These are phyloP conservation scores for Perognathus longimembris DNA, from an alignment of 2,113 vertebrate genomes.

Conservation along the genomic window DNA sequence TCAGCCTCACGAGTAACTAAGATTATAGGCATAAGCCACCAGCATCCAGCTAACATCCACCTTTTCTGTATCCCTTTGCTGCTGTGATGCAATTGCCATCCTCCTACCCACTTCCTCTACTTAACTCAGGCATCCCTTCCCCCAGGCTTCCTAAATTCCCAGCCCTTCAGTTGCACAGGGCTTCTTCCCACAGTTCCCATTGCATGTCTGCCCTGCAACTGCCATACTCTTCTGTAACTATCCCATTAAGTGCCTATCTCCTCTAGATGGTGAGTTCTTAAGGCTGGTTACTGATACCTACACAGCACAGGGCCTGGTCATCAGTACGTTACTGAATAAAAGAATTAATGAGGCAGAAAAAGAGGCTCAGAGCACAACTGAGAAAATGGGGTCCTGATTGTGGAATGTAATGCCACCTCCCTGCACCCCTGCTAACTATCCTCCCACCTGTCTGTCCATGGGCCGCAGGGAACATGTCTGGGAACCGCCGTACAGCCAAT, in stretches of 20 bases:
- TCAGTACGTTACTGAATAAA: constrained; percentile 19
- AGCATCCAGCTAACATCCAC: no score
- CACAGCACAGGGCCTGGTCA: neutral
- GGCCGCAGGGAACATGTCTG: constrained; percentile 91
- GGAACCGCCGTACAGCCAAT: constrained; percentile 95
- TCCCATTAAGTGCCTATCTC: neutral
- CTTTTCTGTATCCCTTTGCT: neutral
- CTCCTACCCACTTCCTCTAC: neutral
- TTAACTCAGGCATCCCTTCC: neutral
- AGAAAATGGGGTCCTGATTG: neutral
- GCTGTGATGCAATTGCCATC: neutral
- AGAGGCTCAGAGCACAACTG: neutral
- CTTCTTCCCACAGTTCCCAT: neutral
- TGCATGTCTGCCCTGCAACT: neutral
- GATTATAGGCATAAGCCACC: no score
- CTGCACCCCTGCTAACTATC: neutral
- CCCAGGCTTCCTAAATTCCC: constrained; percentile 15
- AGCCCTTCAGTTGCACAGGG: neutral
- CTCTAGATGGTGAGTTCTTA: constrained; percentile 33
- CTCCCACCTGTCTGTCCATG: neutral
- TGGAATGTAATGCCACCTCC: neutral
- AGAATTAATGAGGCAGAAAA: constrained; percentile 7
- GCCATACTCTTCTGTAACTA: neutral
- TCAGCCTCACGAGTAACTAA: no score
- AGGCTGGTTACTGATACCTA: neutral